Evolutionary conservation across 2,797 vertebrate species (phyloP).

Genomic region (Adrianichthys oophorus): DNA sequence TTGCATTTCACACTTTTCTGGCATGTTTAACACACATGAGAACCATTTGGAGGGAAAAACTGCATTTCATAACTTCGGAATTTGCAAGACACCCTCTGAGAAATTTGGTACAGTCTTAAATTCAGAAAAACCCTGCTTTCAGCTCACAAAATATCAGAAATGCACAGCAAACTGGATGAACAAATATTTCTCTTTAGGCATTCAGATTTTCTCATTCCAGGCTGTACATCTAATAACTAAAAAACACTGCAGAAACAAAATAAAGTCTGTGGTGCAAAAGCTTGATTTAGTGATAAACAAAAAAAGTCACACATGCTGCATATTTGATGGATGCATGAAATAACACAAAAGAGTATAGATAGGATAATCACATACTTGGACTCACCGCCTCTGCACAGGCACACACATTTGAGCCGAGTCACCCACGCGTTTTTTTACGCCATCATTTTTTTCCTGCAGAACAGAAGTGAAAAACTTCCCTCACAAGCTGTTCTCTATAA

Average conservation of each 20-base stretch:
- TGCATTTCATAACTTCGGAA: slow-evolving; percentile 9
- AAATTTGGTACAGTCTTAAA: neutral
- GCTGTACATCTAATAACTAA: no score
- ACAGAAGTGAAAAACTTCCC: neutral
- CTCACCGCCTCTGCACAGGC: neutral
- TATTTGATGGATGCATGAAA: slow-evolving; percentile 2
- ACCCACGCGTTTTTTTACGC: neutral
- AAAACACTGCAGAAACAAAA: no score
- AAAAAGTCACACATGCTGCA: no score
- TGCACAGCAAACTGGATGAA: no score
- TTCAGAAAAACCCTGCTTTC: neutral
- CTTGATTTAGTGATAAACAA: no score
- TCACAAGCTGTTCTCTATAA: neutral
- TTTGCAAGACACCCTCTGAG: slow-evolving; percentile 5
- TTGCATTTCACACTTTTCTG: slow-evolving; percentile 12
- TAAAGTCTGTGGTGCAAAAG: no score
- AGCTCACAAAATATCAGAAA: no score
- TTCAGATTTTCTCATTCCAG: no score
- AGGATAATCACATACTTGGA: neutral
- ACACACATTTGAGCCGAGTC: slow-evolving; percentile 1
- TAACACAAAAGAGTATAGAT: slow-evolving; percentile 4
- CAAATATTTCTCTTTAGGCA: no score
- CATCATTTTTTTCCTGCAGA: neutral
- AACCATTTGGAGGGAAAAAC: neutral
- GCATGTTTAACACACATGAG: slow-evolving; percentile 6